Conservation (phyloP, 1,140 invertebrate species). For the Kradibia gibbosae region DNA sequence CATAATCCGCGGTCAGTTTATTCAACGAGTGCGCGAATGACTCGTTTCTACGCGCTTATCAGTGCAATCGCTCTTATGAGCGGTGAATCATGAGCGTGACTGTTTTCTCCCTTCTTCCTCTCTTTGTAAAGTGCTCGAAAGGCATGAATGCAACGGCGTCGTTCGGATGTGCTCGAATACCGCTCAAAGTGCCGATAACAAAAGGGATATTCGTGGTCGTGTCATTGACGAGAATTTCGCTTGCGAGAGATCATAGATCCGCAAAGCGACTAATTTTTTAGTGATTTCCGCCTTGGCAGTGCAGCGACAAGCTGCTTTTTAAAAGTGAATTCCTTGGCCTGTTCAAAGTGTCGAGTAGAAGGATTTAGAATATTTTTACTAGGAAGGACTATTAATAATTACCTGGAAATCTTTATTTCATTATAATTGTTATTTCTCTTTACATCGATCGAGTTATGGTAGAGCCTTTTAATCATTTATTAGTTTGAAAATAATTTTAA, state of each 20-base stretch:
- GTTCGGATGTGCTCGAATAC: slow-evolving; percentile 38
- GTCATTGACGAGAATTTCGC: slow-evolving; percentile 38
- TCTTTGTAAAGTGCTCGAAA: slow-evolving; percentile 19
- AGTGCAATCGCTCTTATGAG: slow-evolving; percentile 13
- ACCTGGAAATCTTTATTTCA: slow-evolving; percentile 3
- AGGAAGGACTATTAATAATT: slow-evolving; percentile 5
- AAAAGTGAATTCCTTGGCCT: slow-evolving; percentile 3
- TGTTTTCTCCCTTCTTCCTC: slow-evolving; percentile 19
- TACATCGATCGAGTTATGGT: background rate
- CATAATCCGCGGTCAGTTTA: background rate
- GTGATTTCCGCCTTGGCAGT: slow-evolving; percentile 7
- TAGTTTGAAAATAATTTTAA: background rate
- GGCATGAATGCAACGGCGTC: slow-evolving; percentile 15
- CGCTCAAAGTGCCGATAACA: slow-evolving; percentile 45
- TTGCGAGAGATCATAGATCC: slow-evolving; percentile 30
- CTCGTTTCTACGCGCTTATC: background rate
- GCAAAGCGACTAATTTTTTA: slow-evolving; percentile 27
- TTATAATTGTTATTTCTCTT: background rate
- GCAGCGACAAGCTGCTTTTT: background rate
- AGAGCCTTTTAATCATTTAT: background rate
- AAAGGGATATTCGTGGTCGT: slow-evolving; percentile 35
- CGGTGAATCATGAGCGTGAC: background rate
- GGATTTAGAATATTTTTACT: slow-evolving; percentile 21
- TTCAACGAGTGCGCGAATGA: background rate
- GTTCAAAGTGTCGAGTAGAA: background rate